Evolutionary conservation across 2,113 vertebrate species (phyloP), one percentile per base, ranked within the genome.

Genomic region (Apodemus sylvaticus): DNA sequence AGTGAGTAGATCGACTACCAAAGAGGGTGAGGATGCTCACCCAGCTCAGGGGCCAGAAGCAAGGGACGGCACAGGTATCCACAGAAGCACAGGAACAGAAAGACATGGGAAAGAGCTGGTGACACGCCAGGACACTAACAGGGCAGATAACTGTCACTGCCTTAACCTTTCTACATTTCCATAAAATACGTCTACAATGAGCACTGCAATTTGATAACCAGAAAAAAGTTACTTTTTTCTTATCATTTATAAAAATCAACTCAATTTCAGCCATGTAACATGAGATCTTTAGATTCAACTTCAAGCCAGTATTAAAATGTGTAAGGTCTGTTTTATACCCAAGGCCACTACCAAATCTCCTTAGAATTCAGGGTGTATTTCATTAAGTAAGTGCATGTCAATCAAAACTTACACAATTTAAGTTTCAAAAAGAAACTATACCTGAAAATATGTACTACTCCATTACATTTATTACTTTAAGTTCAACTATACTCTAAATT

Each of bases 271-370:
- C 64, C 48, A 62, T 70, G 26, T 78, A 86, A 89, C 96, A 96
- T 94, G 48, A 39, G 64, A 89, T 53, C 73, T 95, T 68, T 95
- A 95, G 94, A 60, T 82, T 94, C 94, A 86, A 88, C 24, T 71
- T 88, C 58, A 96, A 95, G 53, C 7, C 88, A 74, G 81, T 24
- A 95, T 11, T 58, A 94, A 90, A 86, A 96, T 79, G 48, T 79
- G 14, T 76, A 51, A 3, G 73, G 39, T 58, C 73, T 82, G 3
- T 73, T 81, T 73, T 53, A 51, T 5, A 89, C 36, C 14, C 45
- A 70, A 95, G 70, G 53, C 92, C 79, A 87, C 48, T 42, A 36
- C 31, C 82, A 94, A 62, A 12, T 89, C 68, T 71, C 89, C 81
- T 78, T 29, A 91, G 76, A 93, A 91, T 2, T 70, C 9, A 68